Base-by-base conservation (phyloP, 2,113 vertebrate genomes). In the Xiphias gladius region DNA sequence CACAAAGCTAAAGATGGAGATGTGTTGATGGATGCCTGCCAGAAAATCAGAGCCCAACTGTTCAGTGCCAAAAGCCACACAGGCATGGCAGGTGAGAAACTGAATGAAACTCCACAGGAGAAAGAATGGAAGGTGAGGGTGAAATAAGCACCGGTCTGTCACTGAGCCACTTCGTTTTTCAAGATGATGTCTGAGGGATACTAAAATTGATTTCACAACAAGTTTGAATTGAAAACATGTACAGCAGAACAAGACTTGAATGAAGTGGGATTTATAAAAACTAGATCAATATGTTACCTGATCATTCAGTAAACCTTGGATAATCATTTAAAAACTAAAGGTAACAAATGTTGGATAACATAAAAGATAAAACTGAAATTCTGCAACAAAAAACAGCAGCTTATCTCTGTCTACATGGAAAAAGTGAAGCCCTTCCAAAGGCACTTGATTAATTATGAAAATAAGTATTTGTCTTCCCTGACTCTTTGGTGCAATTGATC, bases 381-480 rank as follows among this genome's bases (percentile, higher is more conserved):
- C 39, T 79, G 39, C 62, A 82, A 69, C 75, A 46, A 73, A 69
- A 84, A 73, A 73, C 86, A 76, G 66, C 73, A 73, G 81, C 69
- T 86, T 82, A 82, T 86, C 83, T 88, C 68, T 74, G 83, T 82
- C 64, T 83, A 76, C 66, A 80, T 71, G 66, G 59, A 54, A 86
- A 86, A 76, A 63, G 48, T 73, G 64, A 90, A 88, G 73, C 76
- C 62, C 61, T 83, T 84, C 48, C 77, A 71, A 82, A 71, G 82
- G 78, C 70, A 84, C 65, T 87, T 82, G 76, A 89, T 88, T 92
- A 90, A 88, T 92, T 91, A 93, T 92, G 84, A 58, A 89, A 91
- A 91, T 90, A 86, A 84, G 64, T 68, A 82, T 86, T 94, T 92
- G 76, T 84, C 82, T 85, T 91, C 52, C 52, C 66, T 68, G 64